Evolutionary conservation across 2,888 invertebrate species (phyloP), one percentile per base, ranked within the genome.

Genomic region (Hemicrepidius hirtus): DNA sequence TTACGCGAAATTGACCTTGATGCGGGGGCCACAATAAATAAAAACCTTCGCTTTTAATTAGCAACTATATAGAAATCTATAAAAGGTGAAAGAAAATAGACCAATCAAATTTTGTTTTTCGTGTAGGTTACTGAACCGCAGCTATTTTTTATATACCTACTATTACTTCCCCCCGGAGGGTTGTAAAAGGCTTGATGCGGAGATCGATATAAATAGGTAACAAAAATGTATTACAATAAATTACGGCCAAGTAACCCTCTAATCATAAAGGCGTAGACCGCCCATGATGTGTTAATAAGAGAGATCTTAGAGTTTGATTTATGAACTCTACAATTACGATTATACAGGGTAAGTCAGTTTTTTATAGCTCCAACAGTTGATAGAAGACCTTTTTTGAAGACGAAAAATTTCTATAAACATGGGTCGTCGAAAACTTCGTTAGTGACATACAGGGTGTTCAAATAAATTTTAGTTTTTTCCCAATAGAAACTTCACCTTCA

Each of bases 261-360:
- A 53, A 53, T 53, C 53, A 53, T 18, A 53, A 20, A 21, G 20
- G 10, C 53, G 20, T 24, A 53, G 4, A 24, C 53, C 10, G 20
- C 21, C 21, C 7, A 18, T 53, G 28, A 53, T 53, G 53, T 53
- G 53, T 53, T 53, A 53, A 53, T 53, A 21, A 53, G 53, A 20
- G 4, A 18, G 13, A 44, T 13, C n/a, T 44, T 9, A 13, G 13
- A 4, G 44, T 1, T 18, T 44, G 44, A 44, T 44, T 44, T 44
- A 44, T 13, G 40, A 32, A 9, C 32, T 9, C 5, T 5, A 32
- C 1, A 32, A 32, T 9, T 40, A 3, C 40, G 13, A 2, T n/a
- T n/a, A 40, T n/a, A n/a, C n/a, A n/a, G n/a, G n/a, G n/a, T n/a
- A n/a, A n/a, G n/a, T n/a, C n/a, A n/a, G n/a, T n/a, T n/a, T n/a